These are phyloP conservation scores for Conger conger DNA, from an alignment of 2,113 vertebrate genomes.

Conservation along the genomic window DNA sequence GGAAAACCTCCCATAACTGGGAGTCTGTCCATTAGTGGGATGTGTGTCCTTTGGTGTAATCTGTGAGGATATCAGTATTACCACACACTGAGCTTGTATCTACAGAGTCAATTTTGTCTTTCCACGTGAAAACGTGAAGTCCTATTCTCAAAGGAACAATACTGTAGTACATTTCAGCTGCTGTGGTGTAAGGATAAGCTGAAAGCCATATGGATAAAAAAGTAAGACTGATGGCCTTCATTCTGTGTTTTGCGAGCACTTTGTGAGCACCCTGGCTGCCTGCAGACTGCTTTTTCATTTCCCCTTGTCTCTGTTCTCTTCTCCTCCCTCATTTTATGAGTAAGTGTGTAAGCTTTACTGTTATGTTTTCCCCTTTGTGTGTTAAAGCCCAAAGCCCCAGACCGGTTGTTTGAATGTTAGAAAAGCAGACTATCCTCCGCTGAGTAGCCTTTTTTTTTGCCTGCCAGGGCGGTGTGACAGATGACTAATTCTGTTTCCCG, in stretches of 20 bases:
- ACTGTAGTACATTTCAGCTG: not conserved
- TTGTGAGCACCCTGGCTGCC: not conserved
- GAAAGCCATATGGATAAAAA: not conserved
- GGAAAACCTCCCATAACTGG: not conserved
- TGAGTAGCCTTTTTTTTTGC: not conserved
- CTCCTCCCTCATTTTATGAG: not conserved
- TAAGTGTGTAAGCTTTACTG: not conserved
- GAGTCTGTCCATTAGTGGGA: not conserved
- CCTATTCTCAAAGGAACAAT: not conserved
- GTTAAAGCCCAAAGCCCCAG: slow-evolving; percentile 2
- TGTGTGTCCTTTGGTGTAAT: not conserved
- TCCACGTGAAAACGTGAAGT: not conserved
- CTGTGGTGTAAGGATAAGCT: not conserved
- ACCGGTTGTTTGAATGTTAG: not conserved
- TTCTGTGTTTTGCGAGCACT: not conserved
- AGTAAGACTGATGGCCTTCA: not conserved
- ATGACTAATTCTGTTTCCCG: slow-evolving; percentile 45
- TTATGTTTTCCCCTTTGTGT: not conserved
- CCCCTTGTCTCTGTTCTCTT: not conserved
- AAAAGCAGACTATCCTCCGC: not conserved
- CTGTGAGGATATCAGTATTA: not conserved
- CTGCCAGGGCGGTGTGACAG: slow-evolving; percentile 13
- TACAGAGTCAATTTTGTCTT: not conserved
- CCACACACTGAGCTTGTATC: not conserved
- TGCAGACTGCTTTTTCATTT: not conserved